phyloP scores from a whole-genome alignment of 2,113 vertebrate species.

The Heteronetta atricapilla region DNA sequence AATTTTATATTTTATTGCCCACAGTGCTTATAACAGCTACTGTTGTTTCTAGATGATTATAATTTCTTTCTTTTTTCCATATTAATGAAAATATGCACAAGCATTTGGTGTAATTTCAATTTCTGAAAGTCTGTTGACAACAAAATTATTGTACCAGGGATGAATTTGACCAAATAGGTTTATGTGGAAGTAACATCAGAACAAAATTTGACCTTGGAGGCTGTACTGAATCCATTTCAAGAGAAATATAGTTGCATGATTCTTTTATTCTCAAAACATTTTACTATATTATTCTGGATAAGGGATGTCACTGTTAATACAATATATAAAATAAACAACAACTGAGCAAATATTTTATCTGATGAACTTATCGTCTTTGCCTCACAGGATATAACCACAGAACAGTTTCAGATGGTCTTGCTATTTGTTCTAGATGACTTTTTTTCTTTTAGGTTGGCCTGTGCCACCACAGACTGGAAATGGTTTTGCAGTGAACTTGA shows the following conservation, averaged over 20 bases:
- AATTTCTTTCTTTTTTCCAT: background rate
- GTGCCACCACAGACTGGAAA: background rate
- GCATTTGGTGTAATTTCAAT: background rate
- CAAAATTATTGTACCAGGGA: background rate
- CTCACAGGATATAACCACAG: background rate
- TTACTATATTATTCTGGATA: slow-evolving; percentile 3
- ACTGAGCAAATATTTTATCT: background rate
- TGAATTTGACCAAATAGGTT: background rate
- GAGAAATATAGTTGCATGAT: background rate
- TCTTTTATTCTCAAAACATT: background rate
- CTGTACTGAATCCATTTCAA: background rate
- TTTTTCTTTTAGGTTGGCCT: background rate
- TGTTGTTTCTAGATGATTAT: background rate
- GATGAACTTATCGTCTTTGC: slow-evolving; percentile 1
- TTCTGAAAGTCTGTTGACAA: background rate
- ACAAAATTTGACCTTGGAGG: background rate
- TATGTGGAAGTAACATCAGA: background rate
- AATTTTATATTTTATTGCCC: background rate
- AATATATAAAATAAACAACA: background rate
- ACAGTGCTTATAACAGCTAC: background rate
- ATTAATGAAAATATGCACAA: background rate
- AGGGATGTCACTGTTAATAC: background rate
- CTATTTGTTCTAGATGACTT: background rate
- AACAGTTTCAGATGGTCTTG: background rate
- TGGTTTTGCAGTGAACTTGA: background rate